These are phyloP conservation scores for Acrocephalus scirpaceus DNA, from an alignment of 2,797 vertebrate species.

Conservation along the genomic window DNA sequence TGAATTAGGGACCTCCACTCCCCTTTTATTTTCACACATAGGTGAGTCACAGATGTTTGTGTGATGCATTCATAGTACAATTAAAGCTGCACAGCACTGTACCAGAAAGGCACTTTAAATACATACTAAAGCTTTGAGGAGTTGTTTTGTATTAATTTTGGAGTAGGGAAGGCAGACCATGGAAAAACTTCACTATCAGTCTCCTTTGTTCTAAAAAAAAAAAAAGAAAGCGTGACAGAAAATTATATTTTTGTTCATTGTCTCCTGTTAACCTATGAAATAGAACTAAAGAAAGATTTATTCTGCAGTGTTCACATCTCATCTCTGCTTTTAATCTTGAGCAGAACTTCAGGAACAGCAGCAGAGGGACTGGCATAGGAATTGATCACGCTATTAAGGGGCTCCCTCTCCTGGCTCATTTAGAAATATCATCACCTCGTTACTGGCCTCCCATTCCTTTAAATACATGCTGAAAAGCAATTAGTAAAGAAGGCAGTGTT, in stretches of 20 bases:
- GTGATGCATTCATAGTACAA: not conserved
- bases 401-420: conserved; percentile 46
- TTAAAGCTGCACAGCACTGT: not conserved
- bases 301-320: not conserved
- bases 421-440: not conserved
- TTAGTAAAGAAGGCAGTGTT: not conserved
- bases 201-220: not conserved
- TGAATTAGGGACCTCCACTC: not conserved
- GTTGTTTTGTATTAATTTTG: not conserved
- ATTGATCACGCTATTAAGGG: conserved; percentile 25
- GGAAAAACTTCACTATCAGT: not conserved
- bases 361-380: not conserved
- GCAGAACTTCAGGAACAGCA: not conserved
- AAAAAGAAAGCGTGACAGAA: not conserved
- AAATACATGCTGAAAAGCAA: not conserved
- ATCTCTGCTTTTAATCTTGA: not conserved
- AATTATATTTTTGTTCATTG: conserved; percentile 45
- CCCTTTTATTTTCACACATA: not conserved
- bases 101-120: not conserved
- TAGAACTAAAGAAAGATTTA: conserved; percentile 21
- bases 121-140: not conserved
- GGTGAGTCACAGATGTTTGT: conserved; percentile 29
- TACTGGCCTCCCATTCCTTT: not conserved
- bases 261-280: conserved; percentile 27
- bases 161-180: not conserved